Conservation (phyloP, 2,113 vertebrate genomes). For the Aspidoscelis tigris region DNA sequence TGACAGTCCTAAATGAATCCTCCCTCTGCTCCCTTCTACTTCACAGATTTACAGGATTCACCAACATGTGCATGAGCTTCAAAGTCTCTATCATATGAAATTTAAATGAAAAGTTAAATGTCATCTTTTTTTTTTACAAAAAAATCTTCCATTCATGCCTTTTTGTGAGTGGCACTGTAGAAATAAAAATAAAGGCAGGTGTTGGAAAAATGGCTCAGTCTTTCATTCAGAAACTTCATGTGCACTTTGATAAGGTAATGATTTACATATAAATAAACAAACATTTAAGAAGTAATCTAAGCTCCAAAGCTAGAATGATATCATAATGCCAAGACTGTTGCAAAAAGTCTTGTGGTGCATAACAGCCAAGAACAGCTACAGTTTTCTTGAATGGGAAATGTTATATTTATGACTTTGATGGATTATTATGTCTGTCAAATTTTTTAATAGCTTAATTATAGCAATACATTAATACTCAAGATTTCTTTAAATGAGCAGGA, state of each 20-base stretch:
- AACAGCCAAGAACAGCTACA: not conserved
- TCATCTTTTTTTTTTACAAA: not conserved
- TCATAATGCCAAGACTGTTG: not conserved
- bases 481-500: not conserved
- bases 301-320: not conserved
- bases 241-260: conserved; percentile 18
- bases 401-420: not conserved
- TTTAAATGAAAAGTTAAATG: not conserved
- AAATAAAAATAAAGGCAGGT: not conserved
- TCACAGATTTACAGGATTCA: not conserved
- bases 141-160: not conserved
- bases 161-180: not conserved
- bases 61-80: not conserved
- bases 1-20: not conserved
- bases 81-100: not conserved
- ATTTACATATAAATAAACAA: conserved; percentile 11
- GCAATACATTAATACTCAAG: not conserved
- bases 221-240: not conserved
- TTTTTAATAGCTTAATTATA: conserved; percentile 11
- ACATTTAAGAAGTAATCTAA: not conserved
- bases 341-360: not conserved
- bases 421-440: not conserved
- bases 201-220: not conserved
- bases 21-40: not conserved
- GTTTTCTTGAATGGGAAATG: not conserved